Percentiles rank a stretch among this genome's conserved stretches.
phyloP scores from a whole-genome alignment of 2,797 vertebrate genomes.

The Diplodus puntazzo region DNA sequence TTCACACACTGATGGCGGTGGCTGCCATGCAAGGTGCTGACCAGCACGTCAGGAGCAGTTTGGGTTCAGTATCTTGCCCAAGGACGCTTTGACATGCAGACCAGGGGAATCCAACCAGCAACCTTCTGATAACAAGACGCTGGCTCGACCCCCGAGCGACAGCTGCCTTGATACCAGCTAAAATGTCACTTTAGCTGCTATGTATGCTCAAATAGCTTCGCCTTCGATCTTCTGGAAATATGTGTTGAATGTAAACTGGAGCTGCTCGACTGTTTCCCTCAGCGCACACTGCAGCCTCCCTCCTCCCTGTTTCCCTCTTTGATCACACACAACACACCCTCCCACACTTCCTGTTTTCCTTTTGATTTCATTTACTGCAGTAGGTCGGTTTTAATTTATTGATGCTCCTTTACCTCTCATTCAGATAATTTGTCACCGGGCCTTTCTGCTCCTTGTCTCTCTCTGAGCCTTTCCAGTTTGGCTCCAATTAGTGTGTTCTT shows the following conservation, averaged over 20 bases:
- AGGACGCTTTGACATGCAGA: too few species aligned
- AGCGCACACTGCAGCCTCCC: conserved; percentile 42
- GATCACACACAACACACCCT: conserved; percentile 25
- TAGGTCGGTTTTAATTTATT: conserved; percentile 62
- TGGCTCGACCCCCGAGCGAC: too few species aligned
- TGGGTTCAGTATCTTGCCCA: too few species aligned
- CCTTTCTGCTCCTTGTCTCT: conserved; percentile 22
- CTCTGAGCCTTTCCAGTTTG: conserved; percentile 38
- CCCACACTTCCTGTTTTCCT: conserved; percentile 53
- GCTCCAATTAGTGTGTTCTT: conserved; percentile 43
- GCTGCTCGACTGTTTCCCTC: conserved; percentile 47
- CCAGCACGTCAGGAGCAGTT: too few species aligned
- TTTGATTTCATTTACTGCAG: conserved; percentile 64
- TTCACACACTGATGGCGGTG: too few species aligned
- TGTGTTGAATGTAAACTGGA: conserved; percentile 36
- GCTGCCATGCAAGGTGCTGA: too few species aligned
- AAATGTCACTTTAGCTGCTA: conserved; percentile 3
- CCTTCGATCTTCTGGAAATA: conserved; percentile 38
- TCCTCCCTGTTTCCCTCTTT: too few species aligned
- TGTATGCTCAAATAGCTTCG: conserved; percentile 15
- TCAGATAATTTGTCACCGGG: conserved; percentile 56
- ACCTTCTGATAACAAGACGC: too few species aligned
- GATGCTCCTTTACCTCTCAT: conserved; percentile 55
- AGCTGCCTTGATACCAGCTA: not conserved
- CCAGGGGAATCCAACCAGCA: too few species aligned